Evolutionary conservation across 2,888 invertebrate genomes (phyloP), one percentile per base, ranked within the genome.

Genomic region (Tetheella fluctuosa): DNA sequence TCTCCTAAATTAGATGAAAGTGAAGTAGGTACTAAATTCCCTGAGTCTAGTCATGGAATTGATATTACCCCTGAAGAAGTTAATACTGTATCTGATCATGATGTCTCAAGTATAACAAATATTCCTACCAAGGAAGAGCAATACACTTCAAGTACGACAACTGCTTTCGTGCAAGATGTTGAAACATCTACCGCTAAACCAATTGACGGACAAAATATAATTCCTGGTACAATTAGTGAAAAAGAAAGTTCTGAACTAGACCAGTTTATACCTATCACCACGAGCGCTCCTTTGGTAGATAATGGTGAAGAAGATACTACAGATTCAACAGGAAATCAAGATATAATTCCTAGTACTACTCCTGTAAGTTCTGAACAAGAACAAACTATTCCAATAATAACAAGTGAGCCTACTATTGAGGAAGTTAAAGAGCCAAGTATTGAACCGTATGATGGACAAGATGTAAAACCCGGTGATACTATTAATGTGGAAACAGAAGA

Each of bases 241-340:
- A 34, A 55, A 23, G 55, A 55, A 55, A 55, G 55, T 20, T 55
- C 55, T 23, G 55, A 55, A 15, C 55, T 55, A 1, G 55, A 55
- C 17, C 55, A 55, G 34, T 23, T 55, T 59, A 68, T 62, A 61
- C 60, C 60, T 59, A 54, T 54, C 37, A 25, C 54, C 28, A 59
- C 59, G 12, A 42, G n/a, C 25, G 30, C 59, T n/a, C 69, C 73
- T n/a, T 64, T 69, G 61, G 54, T 70, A 58, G 73, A 73, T 64
- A 70, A 70, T 64, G 69, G 70, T 53, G 74, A 71, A 63, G 65
- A 70, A 64, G 70, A 70, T 52, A 67, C 69, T 13, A 65, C 69
- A 28, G 61, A 62, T 58, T 57, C 52, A 23, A 59, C 28, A 23
- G 67, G 55, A 53, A 17, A 20, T 58, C 52, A 39, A 60, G 52